Percentiles rank a stretch among this genome's conserved stretches.
These are phyloP conservation scores for Morone chrysops DNA, from an alignment of 2,113 vertebrate species.

Conservation along the genomic window DNA sequence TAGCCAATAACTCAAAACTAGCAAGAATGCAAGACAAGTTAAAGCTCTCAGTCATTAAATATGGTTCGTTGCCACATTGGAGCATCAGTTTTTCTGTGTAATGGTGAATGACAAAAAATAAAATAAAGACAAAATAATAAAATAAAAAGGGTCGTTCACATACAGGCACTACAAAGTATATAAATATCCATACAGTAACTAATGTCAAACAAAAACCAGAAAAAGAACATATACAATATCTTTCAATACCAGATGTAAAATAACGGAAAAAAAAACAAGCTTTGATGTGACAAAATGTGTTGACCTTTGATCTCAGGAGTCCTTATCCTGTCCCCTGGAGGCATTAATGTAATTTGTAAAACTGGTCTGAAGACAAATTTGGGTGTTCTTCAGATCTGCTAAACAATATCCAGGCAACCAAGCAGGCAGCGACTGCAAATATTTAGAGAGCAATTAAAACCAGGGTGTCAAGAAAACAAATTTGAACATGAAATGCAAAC, in stretches of 20 bases:
- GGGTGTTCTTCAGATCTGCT: conserved; percentile 20
- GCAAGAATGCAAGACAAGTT: conserved; percentile 43
- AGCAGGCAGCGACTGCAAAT: conserved; percentile 37
- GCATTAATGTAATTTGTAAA: conserved; percentile 39
- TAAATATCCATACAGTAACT: conserved; percentile 50
- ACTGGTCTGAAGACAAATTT: conserved; percentile 40
- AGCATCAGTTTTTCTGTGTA: conserved; percentile 26
- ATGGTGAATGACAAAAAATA: conserved; percentile 34
- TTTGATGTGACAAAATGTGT: conserved; percentile 10
- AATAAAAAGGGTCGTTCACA: conserved; percentile 21
- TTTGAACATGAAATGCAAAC: conserved; percentile 41
- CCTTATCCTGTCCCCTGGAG: conserved; percentile 32
- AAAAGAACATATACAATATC: conserved; percentile 18
- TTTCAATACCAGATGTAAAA: conserved; percentile 41
- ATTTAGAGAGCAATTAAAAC: conserved; percentile 40
- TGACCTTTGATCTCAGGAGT: conserved; percentile 29
- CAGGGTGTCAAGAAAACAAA: conserved; percentile 23
- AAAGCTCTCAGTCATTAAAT: conserved; percentile 65
- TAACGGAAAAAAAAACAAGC: conserved; percentile 34
- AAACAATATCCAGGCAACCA: conserved; percentile 27
- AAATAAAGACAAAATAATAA: background rate
- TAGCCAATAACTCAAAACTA: conserved; percentile 49
- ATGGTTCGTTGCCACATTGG: conserved; percentile 29
- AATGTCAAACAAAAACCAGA: conserved; percentile 26
- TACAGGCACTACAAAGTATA: conserved; percentile 51